phyloP scores from a whole-genome alignment of 2,888 invertebrate species.

The Linyphia triangularis region DNA sequence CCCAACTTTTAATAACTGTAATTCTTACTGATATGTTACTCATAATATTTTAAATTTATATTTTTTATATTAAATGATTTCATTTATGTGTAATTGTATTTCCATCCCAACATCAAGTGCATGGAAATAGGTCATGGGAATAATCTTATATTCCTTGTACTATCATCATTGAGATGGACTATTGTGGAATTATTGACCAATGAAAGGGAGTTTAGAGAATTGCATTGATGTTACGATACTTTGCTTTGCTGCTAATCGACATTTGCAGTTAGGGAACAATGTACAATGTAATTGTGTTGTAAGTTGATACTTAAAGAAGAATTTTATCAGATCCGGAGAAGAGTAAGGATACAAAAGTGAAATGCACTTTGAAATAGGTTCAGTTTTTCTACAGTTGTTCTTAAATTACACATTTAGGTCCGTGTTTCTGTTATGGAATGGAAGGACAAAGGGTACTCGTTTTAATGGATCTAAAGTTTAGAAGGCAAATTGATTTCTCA shows the following conservation, averaged over 20 bases:
- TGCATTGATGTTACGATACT: background rate
- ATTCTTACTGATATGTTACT: no score
- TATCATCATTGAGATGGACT: background rate
- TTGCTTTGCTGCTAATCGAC: background rate
- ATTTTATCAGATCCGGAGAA: slow-evolving; percentile 10
- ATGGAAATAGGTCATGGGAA: background rate
- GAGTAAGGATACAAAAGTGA: background rate
- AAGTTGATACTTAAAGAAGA: slow-evolving; percentile 23
- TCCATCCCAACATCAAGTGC: background rate
- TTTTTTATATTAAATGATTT: no score
- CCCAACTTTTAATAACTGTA: no score
- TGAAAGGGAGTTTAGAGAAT: background rate
- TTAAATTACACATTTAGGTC: background rate
- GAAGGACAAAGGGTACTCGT: background rate
- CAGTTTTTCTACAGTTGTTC: slow-evolving; percentile 7
- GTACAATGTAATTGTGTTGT: slow-evolving; percentile 22
- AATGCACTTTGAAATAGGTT: no score
- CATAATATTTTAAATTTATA: no score
- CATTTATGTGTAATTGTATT: no score
- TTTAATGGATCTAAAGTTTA: background rate
- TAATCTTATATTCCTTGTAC: background rate
- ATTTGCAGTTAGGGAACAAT: slow-evolving; percentile 37
- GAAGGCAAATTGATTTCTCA: background rate
- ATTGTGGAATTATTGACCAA: background rate
- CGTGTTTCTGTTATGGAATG: background rate